These are phyloP conservation scores for Peromyscus eremicus DNA, from an alignment of 2,797 vertebrate species.

Conservation along the genomic window DNA sequence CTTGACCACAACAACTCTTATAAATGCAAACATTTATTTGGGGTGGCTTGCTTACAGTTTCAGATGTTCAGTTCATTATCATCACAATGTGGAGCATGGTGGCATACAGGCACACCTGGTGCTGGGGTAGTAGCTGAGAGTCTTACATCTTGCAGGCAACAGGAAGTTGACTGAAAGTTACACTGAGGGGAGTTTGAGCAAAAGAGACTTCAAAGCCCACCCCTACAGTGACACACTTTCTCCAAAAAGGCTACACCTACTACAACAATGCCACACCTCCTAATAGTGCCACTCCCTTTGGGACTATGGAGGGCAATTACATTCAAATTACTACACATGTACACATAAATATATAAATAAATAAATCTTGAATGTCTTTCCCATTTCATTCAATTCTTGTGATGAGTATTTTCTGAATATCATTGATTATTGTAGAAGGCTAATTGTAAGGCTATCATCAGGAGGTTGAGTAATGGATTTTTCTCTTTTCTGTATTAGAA, in stretches of 20 bases:
- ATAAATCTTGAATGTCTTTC: background rate
- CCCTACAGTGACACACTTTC: background rate
- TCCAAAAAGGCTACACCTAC: no score
- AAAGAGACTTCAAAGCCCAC: background rate
- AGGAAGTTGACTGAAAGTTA: background rate
- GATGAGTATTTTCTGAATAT: background rate
- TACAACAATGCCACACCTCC: background rate
- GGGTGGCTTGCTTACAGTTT: background rate
- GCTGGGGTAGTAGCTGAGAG: background rate
- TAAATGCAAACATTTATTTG: background rate
- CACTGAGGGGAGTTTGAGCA: background rate
- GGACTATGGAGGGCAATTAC: background rate
- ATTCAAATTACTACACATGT: background rate
- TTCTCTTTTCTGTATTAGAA: background rate
- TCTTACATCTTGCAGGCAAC: background rate
- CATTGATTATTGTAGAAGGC: background rate
- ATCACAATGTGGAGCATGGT: background rate
- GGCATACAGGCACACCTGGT: background rate
- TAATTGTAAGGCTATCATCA: background rate
- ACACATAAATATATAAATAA: background rate
- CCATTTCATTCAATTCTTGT: background rate
- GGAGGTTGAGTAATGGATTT: background rate
- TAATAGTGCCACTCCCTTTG: background rate
- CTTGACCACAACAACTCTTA: background rate
- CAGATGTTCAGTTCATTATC: background rate